These are phyloP conservation scores for Papilio machaon DNA, from an alignment of 1,140 invertebrate species.

Conservation along the genomic window DNA sequence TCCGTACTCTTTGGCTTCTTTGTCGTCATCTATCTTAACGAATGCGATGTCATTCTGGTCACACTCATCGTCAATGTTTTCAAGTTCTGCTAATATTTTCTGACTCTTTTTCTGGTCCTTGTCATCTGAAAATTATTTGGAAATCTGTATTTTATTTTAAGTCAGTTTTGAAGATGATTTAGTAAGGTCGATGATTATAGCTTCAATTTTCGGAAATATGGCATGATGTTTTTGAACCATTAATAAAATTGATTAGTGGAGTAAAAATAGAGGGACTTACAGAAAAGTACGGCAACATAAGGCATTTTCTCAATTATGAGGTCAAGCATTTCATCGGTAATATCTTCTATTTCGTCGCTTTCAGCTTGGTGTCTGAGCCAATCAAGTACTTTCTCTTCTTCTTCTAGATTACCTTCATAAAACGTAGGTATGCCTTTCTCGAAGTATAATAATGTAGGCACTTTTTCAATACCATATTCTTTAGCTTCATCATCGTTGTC, in stretches of 20 bases:
- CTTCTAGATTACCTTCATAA: conserved; percentile 95
- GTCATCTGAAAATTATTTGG: conserved; percentile 87
- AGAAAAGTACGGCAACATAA: conserved; percentile 94
- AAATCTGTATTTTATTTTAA: conserved; percentile 77
- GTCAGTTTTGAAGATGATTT: conserved; percentile 65
- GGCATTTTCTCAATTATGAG: conserved; percentile 94
- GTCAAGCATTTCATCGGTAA: conserved; percentile 97
- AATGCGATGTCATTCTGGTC: conserved; percentile 96
- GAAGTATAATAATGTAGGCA: conserved; percentile 94
- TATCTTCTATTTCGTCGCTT: conserved; percentile 96
- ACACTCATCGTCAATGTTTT: conserved; percentile 97
- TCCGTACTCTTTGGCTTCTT: conserved; percentile 94
- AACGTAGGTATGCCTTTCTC: conserved; percentile 94
- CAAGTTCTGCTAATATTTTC: conserved; percentile 92
- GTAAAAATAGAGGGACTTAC: conserved; percentile 84
- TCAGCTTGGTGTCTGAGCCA: conserved; percentile 94
- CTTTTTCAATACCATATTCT: conserved; percentile 95
- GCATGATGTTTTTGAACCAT: conserved; percentile 13
- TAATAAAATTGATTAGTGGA: conserved; percentile 41
- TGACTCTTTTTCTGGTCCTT: conserved; percentile 95
- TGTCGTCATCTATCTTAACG: conserved; percentile 95
- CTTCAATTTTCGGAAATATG: no score
- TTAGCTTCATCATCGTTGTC: conserved; percentile 94
- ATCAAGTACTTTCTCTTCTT: conserved; percentile 93
- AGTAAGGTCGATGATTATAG: conserved; percentile 37